These are phyloP conservation scores for Regulus satrapa DNA, from an alignment of 2,113 vertebrate genomes.

Conservation along the genomic window DNA sequence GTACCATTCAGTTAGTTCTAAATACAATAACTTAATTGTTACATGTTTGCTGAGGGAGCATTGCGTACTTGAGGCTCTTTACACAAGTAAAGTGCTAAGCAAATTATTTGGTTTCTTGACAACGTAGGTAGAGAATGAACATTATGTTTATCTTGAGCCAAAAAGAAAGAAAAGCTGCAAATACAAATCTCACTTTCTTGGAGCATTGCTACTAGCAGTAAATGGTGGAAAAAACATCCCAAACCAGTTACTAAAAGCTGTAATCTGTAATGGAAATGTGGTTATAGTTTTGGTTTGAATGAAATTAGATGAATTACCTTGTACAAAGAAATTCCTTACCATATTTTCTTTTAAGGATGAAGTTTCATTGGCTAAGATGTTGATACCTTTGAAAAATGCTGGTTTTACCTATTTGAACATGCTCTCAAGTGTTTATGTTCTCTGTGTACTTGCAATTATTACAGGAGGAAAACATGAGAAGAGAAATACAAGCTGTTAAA, in stretches of 20 bases:
- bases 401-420: background rate
- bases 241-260: background rate
- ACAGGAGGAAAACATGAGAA: slow-evolving; percentile 72
- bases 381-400: background rate
- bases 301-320: background rate
- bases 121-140: background rate
- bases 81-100: background rate
- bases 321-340: background rate
- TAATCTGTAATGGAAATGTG: background rate
- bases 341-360: background rate
- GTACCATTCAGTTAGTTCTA: background rate
- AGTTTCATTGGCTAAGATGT: background rate
- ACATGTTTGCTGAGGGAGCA: background rate
- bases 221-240: background rate
- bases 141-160: background rate
- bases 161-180: background rate
- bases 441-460: slow-evolving; percentile 22
- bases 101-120: background rate
- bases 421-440: background rate
- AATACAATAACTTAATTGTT: background rate
- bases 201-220: background rate
- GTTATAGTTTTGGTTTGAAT: background rate
- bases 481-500: slow-evolving; percentile 65
- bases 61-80: background rate
- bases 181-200: background rate